phyloP scores from a whole-genome alignment of 2,113 vertebrate genomes.

The Sakesphorus luctuosus region DNA sequence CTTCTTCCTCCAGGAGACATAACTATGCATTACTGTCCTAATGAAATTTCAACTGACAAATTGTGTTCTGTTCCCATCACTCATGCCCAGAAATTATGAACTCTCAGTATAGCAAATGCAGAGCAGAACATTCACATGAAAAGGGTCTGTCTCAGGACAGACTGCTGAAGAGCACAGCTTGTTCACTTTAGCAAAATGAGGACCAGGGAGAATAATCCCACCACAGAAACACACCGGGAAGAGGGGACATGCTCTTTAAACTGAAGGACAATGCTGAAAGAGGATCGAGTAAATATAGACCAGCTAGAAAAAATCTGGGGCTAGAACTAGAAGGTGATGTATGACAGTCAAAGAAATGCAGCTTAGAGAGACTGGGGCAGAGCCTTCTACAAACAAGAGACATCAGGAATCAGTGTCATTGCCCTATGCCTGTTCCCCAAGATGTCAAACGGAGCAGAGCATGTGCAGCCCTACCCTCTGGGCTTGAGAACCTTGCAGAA shows the following conservation, averaged over 20 bases:
- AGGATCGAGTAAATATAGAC: not conserved
- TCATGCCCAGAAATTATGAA: not conserved
- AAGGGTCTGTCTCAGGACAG: not conserved
- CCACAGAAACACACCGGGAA: not conserved
- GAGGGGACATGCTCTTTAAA: not conserved
- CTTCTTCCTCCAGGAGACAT: not conserved
- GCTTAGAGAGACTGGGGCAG: not conserved
- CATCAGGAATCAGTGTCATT: not conserved
- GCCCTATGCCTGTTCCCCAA: rapidly evolving
- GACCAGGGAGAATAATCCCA: not conserved
- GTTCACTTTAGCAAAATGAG: not conserved
- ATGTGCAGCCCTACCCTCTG: not conserved
- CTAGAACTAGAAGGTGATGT: not conserved
- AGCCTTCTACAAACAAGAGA: not conserved
- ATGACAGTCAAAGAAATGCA: not conserved
- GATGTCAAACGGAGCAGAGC: rapidly evolving
- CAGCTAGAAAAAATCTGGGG: not conserved
- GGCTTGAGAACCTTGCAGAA: not conserved
- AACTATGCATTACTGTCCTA: not conserved
- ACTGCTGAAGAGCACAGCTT: not conserved
- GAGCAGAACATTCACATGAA: not conserved
- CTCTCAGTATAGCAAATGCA: not conserved
- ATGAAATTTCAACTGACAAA: not conserved
- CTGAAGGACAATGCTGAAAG: not conserved
- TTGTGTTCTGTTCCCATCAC: not conserved